Percentiles rank a stretch among this genome's conserved stretches.
Evolutionary conservation across 92 coral and sea anemone species (phyloP).

Genomic region (Scolanthus callimorphus): DNA sequence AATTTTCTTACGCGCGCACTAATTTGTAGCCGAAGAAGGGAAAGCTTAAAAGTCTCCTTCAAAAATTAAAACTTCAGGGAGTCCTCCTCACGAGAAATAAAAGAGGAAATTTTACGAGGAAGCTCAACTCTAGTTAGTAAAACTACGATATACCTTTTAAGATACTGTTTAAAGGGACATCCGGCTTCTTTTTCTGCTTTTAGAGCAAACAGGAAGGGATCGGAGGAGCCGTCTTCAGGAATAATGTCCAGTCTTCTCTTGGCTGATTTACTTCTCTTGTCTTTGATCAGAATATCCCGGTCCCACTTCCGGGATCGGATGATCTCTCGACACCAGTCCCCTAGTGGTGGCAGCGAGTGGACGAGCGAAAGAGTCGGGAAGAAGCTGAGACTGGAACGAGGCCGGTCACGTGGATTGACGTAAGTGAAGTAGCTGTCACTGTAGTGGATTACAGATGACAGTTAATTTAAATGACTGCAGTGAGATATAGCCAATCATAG

Average conservation of each 20-base stretch:
- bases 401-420: conserved; percentile 60
- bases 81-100: too few relatives aligned
- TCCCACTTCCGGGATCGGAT: conserved; percentile 86
- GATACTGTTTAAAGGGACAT: conserved; percentile 85
- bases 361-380: conserved; percentile 89
- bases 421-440: conserved; percentile 30
- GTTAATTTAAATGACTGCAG: too few relatives aligned
- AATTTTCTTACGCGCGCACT: too few relatives aligned
- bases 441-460: neutral
- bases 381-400: conserved; percentile 79
- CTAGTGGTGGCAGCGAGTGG: conserved; percentile 94
- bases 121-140: too few relatives aligned
- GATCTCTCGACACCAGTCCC: conserved; percentile 99
- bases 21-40: conserved; percentile 41
- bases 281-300: conserved; percentile 80
- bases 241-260: conserved; percentile 46
- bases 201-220: conserved; percentile 60
- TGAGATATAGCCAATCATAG: too few relatives aligned
- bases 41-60: too few relatives aligned
- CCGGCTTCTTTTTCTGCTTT: conserved; percentile 90
- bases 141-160: conserved; percentile 34
- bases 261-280: conserved; percentile 68
- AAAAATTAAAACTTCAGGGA: too few relatives aligned
- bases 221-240: conserved; percentile 36
- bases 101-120: too few relatives aligned